These are phyloP conservation scores for Dicycla oo DNA, from an alignment of 2,888 invertebrate genomes.

Conservation along the genomic window DNA sequence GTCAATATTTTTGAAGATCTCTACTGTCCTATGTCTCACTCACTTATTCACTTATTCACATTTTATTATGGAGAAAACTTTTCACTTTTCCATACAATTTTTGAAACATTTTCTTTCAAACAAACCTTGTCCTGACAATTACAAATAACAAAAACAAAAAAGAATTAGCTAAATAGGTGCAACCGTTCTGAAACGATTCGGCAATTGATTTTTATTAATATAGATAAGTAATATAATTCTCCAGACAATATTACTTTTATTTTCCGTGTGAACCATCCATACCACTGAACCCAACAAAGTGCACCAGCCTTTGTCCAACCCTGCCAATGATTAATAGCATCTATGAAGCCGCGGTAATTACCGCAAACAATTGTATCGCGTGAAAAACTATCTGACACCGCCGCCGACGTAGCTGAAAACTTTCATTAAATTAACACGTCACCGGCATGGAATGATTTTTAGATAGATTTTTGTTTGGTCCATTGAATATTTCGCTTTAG, in stretches of 20 bases:
- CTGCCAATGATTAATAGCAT: constrained; percentile 87
- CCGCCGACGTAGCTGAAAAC: constrained; percentile 68
- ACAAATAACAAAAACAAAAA: too few relatives aligned
- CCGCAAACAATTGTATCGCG: constrained; percentile 74
- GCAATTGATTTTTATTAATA: too few relatives aligned
- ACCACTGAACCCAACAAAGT: constrained; percentile 57
- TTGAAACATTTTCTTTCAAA: too few relatives aligned
- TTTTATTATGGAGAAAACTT: too few relatives aligned
- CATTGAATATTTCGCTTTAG: background rate
- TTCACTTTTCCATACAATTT: too few relatives aligned
- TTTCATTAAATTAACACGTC: constrained; percentile 78
- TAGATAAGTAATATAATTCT: too few relatives aligned
- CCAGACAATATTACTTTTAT: background rate
- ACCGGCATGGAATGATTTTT: constrained; percentile 68
- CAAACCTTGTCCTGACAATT: too few relatives aligned
- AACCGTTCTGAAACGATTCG: too few relatives aligned
- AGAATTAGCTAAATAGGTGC: too few relatives aligned
- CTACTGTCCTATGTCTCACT: too few relatives aligned
- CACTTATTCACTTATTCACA: too few relatives aligned
- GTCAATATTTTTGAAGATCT: too few relatives aligned
- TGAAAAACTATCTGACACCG: constrained; percentile 79
- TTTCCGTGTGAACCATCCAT: constrained; percentile 31
- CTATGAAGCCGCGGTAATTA: constrained; percentile 84
- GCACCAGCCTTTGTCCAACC: constrained; percentile 78
- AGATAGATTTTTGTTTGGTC: constrained; percentile 42